phyloP scores from a whole-genome alignment of 2,113 vertebrate species.

The Odocoileus virginianus region DNA sequence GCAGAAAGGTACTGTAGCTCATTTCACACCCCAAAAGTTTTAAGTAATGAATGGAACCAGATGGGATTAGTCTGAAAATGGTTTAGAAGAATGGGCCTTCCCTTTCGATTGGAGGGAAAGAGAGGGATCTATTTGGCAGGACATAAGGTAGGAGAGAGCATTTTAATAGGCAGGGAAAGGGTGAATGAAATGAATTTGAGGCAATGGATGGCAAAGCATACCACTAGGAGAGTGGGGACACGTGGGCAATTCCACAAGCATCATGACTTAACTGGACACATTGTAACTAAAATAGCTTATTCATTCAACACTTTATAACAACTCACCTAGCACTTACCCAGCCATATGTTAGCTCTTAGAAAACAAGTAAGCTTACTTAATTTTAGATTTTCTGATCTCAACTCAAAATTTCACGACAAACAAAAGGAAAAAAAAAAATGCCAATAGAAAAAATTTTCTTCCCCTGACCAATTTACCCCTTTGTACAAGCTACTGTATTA shows the following conservation, averaged over 20 bases:
- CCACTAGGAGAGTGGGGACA: background rate
- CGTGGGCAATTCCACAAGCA: background rate
- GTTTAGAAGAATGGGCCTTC: background rate
- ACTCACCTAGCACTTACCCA: background rate
- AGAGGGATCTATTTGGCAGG: background rate
- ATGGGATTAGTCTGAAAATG: slow-evolving; percentile 41
- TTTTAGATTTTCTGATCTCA: background rate
- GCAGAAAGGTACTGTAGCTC: background rate
- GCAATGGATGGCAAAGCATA: background rate
- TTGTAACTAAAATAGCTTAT: background rate
- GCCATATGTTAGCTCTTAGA: background rate
- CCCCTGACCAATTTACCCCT: background rate
- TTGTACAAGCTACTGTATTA: background rate
- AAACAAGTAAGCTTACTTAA: background rate
- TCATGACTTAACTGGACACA: background rate
- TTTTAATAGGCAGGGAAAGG: background rate
- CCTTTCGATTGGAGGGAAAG: background rate
- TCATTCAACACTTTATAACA: background rate
- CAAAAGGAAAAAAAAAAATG: background rate
- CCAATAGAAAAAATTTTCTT: background rate
- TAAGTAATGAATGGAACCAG: slow-evolving; percentile 30
- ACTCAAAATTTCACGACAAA: background rate
- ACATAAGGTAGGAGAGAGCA: background rate
- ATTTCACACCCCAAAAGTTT: slow-evolving; percentile 44
- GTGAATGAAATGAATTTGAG: background rate